Base-by-base conservation (phyloP, 1,140 invertebrate genomes). In the Colletes latitarsis region DNA sequence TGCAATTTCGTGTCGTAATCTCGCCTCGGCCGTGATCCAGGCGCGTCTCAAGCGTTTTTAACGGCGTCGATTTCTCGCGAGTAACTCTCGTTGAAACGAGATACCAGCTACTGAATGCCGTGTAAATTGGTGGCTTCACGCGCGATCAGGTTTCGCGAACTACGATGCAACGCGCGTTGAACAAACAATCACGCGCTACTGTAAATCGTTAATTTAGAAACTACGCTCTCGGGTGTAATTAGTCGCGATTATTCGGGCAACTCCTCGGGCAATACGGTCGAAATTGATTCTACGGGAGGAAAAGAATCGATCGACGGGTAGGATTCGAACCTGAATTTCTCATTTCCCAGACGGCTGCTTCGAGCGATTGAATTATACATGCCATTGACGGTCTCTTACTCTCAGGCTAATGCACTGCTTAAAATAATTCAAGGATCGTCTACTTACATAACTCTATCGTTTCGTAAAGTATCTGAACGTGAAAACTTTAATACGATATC, bases 51-150 rank as follows among this genome's bases (percentile, higher is more conserved):
- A 4, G 5, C 46, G 73, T 58, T 74, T 74, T 73, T 79, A 43
- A 21, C 1, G 41, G 60, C 70, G 66, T 79, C 77, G 70, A 73
- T 79, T 73, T 79, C 77, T 64, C 69, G 77, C 69, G 49, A 79
- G 60, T 49, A 79, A 79, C 76, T 79, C 70, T 73, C 49, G 60
- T 41, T 79, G 77, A 73, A 79, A 79, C 60, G 60, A 53, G 77
- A 79, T 73, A 79, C 52, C 19, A n/a, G 77, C 77, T 53, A 79
- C 77, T 79, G 77, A 73, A 73, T 73, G 57, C 60, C 77, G 67
- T 73, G 77, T 66, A 79, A 79, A 79, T 79, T 72, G 77, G 49
- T 52, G 70, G 77, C 77, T 79, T 79, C 60, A 64, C 77, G 77
- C 77, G 73, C 70, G 77, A 79, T 79, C 77, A 64, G 41, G 77